phyloP scores from a whole-genome alignment of 2,797 vertebrate genomes.

The Sebastes ruberrimus region DNA sequence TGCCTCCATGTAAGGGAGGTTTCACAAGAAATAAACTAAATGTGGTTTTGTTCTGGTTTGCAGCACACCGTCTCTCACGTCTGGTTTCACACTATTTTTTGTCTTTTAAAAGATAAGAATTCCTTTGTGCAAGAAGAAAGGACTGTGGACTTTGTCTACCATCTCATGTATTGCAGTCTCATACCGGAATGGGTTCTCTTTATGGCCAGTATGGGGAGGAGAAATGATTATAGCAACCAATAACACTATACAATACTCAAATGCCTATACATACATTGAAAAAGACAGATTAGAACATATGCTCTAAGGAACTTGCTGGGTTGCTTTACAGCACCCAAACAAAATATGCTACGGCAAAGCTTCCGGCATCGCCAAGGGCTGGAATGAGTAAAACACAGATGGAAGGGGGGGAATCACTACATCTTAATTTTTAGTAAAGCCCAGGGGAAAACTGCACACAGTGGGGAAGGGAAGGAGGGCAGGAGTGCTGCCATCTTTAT shows the following conservation, averaged over 20 bases:
- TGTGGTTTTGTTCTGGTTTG: too few relatives aligned
- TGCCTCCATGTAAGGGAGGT: not conserved
- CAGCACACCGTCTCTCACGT: not conserved
- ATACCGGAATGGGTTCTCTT: not conserved
- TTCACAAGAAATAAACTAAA: not conserved
- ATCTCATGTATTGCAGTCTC: not conserved
- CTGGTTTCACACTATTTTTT: not conserved
- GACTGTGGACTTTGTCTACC: not conserved
- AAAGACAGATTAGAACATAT: not conserved
- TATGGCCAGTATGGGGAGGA: not conserved
- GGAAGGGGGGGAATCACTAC: not conserved
- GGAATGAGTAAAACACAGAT: slow-evolving; percentile 9
- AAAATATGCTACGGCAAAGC: not conserved
- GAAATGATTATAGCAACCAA: not conserved
- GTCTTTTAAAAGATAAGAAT: not conserved
- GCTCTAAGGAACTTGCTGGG: not conserved
- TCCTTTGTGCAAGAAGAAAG: not conserved
- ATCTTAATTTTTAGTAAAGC: slow-evolving; percentile 11
- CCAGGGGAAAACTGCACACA: not conserved
- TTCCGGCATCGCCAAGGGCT: slow-evolving; percentile 10
- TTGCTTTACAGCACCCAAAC: slow-evolving; percentile 9
- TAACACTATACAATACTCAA: not conserved
- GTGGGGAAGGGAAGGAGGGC: not conserved
- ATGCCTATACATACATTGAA: not conserved
- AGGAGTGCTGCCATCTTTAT: not conserved